phyloP scores from a whole-genome alignment of 2,797 vertebrate genomes.

The Aphelocoma californica region DNA sequence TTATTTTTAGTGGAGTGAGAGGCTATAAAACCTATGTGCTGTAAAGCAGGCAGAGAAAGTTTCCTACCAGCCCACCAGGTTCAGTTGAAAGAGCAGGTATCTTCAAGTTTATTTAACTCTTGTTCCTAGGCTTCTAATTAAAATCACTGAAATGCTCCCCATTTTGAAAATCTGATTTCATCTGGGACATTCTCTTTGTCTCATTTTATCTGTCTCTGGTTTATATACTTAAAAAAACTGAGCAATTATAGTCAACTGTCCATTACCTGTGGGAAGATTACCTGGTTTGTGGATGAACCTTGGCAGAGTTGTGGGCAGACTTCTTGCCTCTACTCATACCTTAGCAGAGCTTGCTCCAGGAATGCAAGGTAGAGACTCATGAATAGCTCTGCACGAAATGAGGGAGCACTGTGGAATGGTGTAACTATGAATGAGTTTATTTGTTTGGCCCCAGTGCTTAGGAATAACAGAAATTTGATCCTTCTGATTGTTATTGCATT shows the following conservation, averaged over 20 bases:
- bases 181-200: conserved; percentile 49
- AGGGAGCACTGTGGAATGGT: background rate
- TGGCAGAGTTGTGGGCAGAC: background rate
- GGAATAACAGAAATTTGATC: background rate
- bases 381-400: background rate
- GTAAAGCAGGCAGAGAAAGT: conserved; percentile 45
- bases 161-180: conserved; percentile 67
- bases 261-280: background rate
- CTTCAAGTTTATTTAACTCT: conserved; percentile 24
- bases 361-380: background rate
- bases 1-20: conserved; percentile 74
- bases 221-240: background rate
- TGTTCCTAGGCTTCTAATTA: conserved; percentile 61
- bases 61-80: conserved; percentile 6
- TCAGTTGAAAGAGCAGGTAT: conserved; percentile 7
- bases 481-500: background rate
- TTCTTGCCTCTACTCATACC: background rate
- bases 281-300: background rate
- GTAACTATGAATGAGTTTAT: background rate
- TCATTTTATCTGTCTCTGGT: conserved; percentile 31
- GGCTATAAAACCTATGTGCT: conserved; percentile 66
- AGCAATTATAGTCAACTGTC: background rate
- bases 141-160: conserved; percentile 54
- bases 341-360: background rate
- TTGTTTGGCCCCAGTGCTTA: background rate